Evolutionary conservation across 1,140 invertebrate species (phyloP).

Genomic region (Drosophila parabipectinata): DNA sequence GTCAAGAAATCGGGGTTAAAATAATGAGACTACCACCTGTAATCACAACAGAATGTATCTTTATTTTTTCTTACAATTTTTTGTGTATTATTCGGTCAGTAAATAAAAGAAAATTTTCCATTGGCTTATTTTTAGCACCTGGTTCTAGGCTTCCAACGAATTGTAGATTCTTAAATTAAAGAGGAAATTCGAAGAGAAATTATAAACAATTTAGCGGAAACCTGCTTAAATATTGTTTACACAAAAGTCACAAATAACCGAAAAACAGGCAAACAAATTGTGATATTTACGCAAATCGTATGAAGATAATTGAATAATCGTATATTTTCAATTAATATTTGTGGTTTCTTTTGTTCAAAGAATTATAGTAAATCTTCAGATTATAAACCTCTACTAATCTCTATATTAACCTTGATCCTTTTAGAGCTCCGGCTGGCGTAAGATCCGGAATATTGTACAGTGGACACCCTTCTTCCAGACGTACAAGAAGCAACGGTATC

Average conservation of each 20-base stretch:
- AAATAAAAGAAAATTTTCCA: background rate
- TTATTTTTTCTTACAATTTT: background rate
- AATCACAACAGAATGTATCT: background rate
- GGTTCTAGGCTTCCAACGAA: background rate
- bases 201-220: conserved; percentile 16
- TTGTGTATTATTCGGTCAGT: too few species aligned
- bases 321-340: background rate
- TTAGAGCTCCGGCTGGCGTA: conserved; percentile 96
- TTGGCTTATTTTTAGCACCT: background rate
- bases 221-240: background rate
- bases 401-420: conserved; percentile 71
- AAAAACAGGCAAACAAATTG: conserved; percentile 8
- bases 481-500: conserved; percentile 97
- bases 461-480: conserved; percentile 98
- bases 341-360: background rate
- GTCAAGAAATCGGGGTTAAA: conserved; percentile 7
- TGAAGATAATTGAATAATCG: conserved; percentile 15
- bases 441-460: conserved; percentile 95
- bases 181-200: background rate
- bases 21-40: conserved; percentile 18
- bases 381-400: too few species aligned
- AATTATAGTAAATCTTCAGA: background rate
- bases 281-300: conserved; percentile 16
- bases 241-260: conserved; percentile 8
- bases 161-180: background rate